Base-by-base conservation (phyloP, 2,797 vertebrate genomes). In the Sternarchorhynchus goeldii region DNA sequence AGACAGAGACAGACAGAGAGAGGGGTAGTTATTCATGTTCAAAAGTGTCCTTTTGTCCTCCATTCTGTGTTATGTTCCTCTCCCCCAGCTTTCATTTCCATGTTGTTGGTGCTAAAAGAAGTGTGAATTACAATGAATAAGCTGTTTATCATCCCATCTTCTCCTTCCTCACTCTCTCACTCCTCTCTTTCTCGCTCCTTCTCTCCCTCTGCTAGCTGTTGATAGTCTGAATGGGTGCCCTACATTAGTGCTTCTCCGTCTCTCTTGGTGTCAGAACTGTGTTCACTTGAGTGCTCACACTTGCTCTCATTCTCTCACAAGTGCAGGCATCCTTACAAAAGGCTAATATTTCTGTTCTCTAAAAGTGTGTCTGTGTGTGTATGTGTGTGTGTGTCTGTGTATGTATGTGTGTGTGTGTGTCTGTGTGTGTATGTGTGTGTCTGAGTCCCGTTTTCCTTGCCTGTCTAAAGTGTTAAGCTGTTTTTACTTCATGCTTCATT, bases 191-290 rank as follows among this genome's bases (percentile, higher is more conserved):
- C 66, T 70, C 76, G 53, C 62, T 60, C 21, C 59, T 63, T 76
- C 31, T 60, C 36, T 77, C 57, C 39, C 25, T 75, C 36, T 6
- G 21, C 79, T 25, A 36, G 70, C 69, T 76, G 70, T 76, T 83
- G 80, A 81, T 78, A 83, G 84, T 86, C 82, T 84, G 86, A 83
- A 88, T 88, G 87, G 80, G 84, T 82, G 81, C 82, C 34, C 75
- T 76, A 80, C 77, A 84, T 87, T 88, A 89, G 84, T 87, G 86
- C 70, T 87, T 83, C 83, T 73, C 71, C 71, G 64, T 87, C 89
- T 88, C 90, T 87, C 85, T 87, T 39, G 73, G 70, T 76, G 84
- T 62, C 79, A 81, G 83, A 86, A 86, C 85, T 88, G 88, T 74
- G 79, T 69, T 83, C 79, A 79, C 79, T 77, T 76, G 63, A 84